Conservation (phyloP, 2,113 vertebrate species). For the Xerus inauris region DNA sequence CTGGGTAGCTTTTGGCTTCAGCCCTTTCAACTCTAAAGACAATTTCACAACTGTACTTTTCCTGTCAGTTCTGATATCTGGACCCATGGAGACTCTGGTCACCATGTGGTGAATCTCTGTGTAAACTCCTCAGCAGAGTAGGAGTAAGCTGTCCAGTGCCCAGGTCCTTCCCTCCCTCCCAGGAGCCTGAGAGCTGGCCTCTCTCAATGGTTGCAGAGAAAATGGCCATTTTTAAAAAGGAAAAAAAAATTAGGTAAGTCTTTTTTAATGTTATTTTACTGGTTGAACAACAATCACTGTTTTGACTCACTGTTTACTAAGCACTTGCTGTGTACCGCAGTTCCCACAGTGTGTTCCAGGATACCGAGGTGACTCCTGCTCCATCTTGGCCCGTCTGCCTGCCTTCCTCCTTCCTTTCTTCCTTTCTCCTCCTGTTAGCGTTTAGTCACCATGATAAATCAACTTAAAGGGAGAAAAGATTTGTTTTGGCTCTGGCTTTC, state of each 20-base stretch:
- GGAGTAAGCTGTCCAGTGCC: conserved; percentile 16
- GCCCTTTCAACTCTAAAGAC: conserved; percentile 46
- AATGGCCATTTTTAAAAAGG: background rate
- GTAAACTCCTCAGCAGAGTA: background rate
- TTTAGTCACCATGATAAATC: background rate
- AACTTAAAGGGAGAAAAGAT: background rate
- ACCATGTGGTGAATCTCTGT: background rate
- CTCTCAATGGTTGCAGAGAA: background rate
- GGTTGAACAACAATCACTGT: background rate
- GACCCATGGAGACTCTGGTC: background rate
- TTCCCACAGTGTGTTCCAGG: background rate
- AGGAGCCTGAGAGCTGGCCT: background rate
- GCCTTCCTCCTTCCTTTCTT: background rate
- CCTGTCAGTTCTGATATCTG: conserved; percentile 52
- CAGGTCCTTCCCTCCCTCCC: background rate
- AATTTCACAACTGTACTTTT: conserved; percentile 13
- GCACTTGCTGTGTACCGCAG: background rate
- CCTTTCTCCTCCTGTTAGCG: background rate
- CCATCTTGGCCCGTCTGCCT: background rate
- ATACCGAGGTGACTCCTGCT: background rate
- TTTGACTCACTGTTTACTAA: background rate
- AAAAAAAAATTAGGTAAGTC: background rate
- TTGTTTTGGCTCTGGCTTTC: background rate
- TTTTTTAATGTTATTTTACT: background rate
- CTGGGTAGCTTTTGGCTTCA: conserved; percentile 3